Evolutionary conservation across 2,888 invertebrate genomes (phyloP), one percentile per base, ranked within the genome.

Genomic region (Cylloceria caligata): DNA sequence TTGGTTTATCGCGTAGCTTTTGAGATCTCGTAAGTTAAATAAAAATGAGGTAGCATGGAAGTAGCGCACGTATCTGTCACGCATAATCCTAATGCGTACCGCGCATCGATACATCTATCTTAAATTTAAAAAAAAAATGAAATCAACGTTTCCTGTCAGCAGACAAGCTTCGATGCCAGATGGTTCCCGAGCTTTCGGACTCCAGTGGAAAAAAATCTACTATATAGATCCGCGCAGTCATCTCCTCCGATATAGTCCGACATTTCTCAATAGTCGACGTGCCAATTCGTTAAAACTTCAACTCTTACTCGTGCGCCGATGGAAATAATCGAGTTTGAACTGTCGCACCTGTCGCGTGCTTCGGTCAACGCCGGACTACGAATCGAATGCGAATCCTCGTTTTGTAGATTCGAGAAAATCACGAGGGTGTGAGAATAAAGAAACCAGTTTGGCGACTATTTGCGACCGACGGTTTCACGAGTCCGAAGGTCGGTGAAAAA

Each of bases 381-480:
- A 84, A 85, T 84, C 80, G 77, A 42, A 21, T 34, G 3, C 34
- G 21, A 39, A 73, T n/a, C n/a, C 52, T 21, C 11, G 49, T 74
- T 64, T 65, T 13, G 7, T 11, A 16, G 27, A 52, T 73, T 64
- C 9, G 19, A 27, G 13, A 24, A 74, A 55, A 24, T 74, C 49
- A 19, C 39, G 64, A 30, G 36, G 19, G 11, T 11, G 36, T 9
- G 39, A 24, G 11, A 47, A 36, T 42, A 60, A 52, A 55, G 47
- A 45, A 16, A 36, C 9, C 45, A 34, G n/a, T 34, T 19, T 30
- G 42, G 30, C 42, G 64, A 64, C 69, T 69, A 55, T 62, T 57
- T 69, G 64, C 30, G 69, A 55, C 30, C n/a, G 69, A 69, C 64
- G 62, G 69, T 69, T 64, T 52, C 49, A 30, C 27, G 60, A 62